Conservation (phyloP, 2,888 invertebrate species). For the Orthosia gracilis region DNA sequence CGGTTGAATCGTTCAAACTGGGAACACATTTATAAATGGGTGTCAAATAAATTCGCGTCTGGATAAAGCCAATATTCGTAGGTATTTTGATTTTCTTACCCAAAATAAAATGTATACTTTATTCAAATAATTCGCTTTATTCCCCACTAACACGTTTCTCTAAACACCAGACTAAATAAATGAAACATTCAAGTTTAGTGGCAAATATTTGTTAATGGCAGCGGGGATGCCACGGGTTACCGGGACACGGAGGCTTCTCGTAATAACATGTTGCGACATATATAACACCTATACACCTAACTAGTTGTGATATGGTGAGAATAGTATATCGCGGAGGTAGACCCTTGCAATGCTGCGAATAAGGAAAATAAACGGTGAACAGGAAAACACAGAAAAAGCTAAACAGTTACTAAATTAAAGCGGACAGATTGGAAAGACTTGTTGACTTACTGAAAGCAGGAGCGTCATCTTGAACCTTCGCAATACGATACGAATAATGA, state of each 20-base stretch:
- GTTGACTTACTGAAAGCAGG: too few relatives aligned
- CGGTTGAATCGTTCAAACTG: too few relatives aligned
- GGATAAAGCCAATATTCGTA: not conserved
- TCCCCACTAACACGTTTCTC: not conserved
- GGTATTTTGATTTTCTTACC: too few relatives aligned
- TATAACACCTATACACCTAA: not conserved
- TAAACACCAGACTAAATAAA: conserved; percentile 7
- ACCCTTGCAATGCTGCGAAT: not conserved
- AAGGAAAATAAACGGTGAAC: not conserved
- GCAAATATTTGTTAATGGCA: conserved; percentile 25
- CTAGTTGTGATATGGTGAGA: not conserved
- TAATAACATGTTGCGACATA: conserved; percentile 10
- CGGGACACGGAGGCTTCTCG: not conserved
- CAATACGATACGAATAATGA: too few relatives aligned
- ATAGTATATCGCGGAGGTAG: not conserved
- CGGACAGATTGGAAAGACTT: too few relatives aligned
- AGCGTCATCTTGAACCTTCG: too few relatives aligned
- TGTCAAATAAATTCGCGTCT: not conserved
- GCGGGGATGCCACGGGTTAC: not conserved
- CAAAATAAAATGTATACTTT: not conserved
- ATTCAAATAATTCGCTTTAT: not conserved
- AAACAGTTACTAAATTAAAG: too few relatives aligned
- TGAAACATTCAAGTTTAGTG: conserved; percentile 2
- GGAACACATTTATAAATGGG: too few relatives aligned
- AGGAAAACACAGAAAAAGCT: not conserved